Conservation (phyloP, 2,113 vertebrate genomes). For the Leuciscus idus region DNA sequence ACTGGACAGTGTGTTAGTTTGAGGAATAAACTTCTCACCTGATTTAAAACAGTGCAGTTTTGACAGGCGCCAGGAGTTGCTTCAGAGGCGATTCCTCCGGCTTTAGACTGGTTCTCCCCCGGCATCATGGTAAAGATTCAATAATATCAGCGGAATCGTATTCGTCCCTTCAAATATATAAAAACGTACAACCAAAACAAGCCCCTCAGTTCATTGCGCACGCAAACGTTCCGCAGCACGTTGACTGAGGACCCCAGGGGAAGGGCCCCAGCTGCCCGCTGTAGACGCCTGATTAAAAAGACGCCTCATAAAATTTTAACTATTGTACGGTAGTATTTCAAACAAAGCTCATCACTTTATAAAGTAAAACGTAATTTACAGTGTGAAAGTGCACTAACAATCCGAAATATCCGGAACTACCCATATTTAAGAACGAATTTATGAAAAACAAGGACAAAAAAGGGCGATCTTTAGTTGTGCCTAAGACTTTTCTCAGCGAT, state of each 20-base stretch:
- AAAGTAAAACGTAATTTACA: background rate
- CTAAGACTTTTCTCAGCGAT: too few species aligned
- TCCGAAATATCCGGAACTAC: background rate
- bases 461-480: background rate
- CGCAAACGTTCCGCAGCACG: slow-evolving; percentile 49
- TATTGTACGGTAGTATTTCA: background rate
- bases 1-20: background rate
- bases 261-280: slow-evolving; percentile 39
- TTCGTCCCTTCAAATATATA: background rate
- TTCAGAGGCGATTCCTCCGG: slow-evolving; percentile 76
- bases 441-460: background rate
- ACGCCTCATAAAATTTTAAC: too few species aligned
- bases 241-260: slow-evolving; percentile 58
- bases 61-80: slow-evolving; percentile 77
- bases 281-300: slow-evolving; percentile 47
- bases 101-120: slow-evolving; percentile 82
- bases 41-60: slow-evolving; percentile 87
- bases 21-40: slow-evolving; percentile 67
- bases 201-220: background rate
- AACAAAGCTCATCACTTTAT: background rate
- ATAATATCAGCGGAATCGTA: background rate
- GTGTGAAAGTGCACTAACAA: background rate
- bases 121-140: slow-evolving; percentile 86
- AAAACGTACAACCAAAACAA: slow-evolving; percentile 36
- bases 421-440: background rate